phyloP scores from a whole-genome alignment of 2,113 vertebrate species.

The Lonchura striata region DNA sequence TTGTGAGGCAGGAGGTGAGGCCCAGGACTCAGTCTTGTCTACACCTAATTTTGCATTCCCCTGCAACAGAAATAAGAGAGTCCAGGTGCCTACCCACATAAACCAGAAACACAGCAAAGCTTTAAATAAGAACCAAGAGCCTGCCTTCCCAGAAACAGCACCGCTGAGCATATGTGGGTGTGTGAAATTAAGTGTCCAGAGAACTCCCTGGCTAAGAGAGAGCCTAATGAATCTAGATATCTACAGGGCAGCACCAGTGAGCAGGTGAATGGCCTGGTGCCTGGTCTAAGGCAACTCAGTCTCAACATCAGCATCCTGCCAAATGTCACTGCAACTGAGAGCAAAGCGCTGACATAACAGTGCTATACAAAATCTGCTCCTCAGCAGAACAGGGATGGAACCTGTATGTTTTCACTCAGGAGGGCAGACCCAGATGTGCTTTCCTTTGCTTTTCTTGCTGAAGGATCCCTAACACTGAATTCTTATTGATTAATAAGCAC shows the following conservation, averaged over 20 bases:
- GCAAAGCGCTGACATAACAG: conserved; percentile 7
- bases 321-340: not conserved
- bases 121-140: not conserved
- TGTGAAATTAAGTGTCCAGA: not conserved
- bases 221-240: not conserved
- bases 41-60: not conserved
- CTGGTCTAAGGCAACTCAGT: not conserved
- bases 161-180: not conserved
- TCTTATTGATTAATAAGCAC: conserved; percentile 57
- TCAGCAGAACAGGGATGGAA: not conserved
- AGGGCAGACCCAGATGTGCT: conserved; percentile 23
- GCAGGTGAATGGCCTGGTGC: not conserved
- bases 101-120: not conserved
- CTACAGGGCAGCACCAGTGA: not conserved
- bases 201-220: not conserved
- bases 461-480: conserved; percentile 15
- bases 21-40: not conserved
- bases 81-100: not conserved
- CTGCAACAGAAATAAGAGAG: not conserved
- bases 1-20: not conserved
- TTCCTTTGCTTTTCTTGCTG: not conserved
- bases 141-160: not conserved
- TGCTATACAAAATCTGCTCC: not conserved
- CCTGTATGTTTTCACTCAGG: conserved; percentile 36
- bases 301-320: not conserved